Percentiles rank a stretch among this genome's conserved stretches.
Conservation (phyloP, 1,140 invertebrate genomes). For the Bombus pyrosoma region DNA sequence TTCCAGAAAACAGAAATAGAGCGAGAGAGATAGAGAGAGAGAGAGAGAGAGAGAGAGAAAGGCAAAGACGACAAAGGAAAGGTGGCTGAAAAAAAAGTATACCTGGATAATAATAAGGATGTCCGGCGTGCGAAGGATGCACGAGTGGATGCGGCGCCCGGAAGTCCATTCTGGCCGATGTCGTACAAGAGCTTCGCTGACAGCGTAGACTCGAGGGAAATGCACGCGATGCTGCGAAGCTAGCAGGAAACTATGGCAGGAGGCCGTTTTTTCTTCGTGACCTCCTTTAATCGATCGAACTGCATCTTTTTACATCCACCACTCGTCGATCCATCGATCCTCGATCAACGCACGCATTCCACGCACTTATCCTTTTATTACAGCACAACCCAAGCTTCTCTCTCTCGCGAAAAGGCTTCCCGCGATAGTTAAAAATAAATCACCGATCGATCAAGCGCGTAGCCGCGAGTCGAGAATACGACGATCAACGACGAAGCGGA, state of each 20-base stretch:
- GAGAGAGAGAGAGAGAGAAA: accelerated
- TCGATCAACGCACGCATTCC: slow-evolving; percentile 4
- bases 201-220: slow-evolving; percentile 29
- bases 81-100: slow-evolving; percentile 14
- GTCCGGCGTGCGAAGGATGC: slow-evolving; percentile 77
- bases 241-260: slow-evolving; percentile 24
- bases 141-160: slow-evolving; percentile 79
- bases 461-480: not conserved
- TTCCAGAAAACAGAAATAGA: not conserved
- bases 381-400: not conserved
- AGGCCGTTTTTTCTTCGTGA: slow-evolving; percentile 46
- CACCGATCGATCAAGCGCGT: not conserved
- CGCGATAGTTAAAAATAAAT: slow-evolving; percentile 30
- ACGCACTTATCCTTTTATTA: not conserved
- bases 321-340: not conserved
- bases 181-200: slow-evolving; percentile 23
- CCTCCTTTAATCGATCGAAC: slow-evolving; percentile 35
- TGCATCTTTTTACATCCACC: slow-evolving; percentile 50
- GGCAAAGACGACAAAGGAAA: not conserved
- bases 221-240: slow-evolving; percentile 29
- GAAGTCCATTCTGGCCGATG: slow-evolving; percentile 76
- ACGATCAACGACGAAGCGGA: not conserved
- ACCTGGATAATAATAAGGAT: slow-evolving; percentile 81
- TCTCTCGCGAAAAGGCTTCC: not conserved
- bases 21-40: accelerated